These are phyloP conservation scores for Sciurus niger DNA, from an alignment of 2,113 vertebrate species.

Conservation along the genomic window DNA sequence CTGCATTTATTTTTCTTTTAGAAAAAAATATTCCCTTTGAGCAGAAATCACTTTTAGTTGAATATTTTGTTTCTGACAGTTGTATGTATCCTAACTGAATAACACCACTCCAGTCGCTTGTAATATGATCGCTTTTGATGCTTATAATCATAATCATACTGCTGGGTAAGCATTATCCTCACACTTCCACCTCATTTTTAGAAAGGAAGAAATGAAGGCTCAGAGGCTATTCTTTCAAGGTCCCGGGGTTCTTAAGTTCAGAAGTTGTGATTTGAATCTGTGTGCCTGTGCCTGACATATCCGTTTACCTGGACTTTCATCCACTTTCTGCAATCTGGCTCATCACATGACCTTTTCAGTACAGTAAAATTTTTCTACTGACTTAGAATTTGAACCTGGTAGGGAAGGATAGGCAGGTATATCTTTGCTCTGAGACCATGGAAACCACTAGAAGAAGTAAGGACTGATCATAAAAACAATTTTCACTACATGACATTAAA, in stretches of 20 bases:
- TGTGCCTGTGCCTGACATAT: background rate
- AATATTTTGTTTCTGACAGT: background rate
- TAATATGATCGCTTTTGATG: background rate
- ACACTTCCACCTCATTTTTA: background rate
- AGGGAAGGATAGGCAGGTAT: background rate
- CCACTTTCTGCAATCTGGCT: background rate
- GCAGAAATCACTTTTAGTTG: background rate
- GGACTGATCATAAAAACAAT: background rate
- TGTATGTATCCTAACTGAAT: background rate
- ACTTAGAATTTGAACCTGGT: background rate
- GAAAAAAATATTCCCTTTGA: background rate
- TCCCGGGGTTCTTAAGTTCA: background rate
- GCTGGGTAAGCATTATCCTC: background rate
- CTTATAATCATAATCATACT: background rate
- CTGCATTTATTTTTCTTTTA: background rate
- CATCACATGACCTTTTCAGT: background rate
- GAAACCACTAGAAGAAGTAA: background rate
- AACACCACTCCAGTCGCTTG: background rate
- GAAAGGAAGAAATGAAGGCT: background rate
- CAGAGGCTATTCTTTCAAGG: background rate
- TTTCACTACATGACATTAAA: background rate
- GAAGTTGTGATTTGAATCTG: background rate
- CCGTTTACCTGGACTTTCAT: accelerated
- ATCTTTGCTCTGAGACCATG: background rate
- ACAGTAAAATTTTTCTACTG: background rate